phyloP scores from a whole-genome alignment of 2,888 invertebrate genomes.

The Syrista parreyssii region DNA sequence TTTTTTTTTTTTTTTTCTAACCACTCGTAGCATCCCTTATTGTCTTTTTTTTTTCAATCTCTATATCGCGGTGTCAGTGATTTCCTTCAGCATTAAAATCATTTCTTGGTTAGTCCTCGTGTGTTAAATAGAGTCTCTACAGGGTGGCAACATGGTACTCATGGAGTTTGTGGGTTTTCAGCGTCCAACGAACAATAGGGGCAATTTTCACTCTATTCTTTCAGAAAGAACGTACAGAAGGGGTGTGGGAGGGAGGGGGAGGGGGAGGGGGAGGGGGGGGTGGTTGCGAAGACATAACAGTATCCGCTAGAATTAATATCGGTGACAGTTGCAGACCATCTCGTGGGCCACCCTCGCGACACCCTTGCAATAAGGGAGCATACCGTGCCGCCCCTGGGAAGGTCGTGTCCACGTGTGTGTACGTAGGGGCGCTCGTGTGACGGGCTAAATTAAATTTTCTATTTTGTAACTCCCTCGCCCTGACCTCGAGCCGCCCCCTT shows the following conservation, averaged over 20 bases:
- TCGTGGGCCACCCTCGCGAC: conserved; percentile 30
- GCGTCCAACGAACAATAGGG: background rate
- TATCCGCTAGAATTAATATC: conserved; percentile 40
- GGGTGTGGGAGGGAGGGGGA: too few relatives aligned
- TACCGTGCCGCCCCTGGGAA: conserved; percentile 24
- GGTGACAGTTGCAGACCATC: conserved; percentile 17
- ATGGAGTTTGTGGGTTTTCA: background rate
- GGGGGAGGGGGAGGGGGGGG: background rate
- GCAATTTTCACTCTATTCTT: background rate
- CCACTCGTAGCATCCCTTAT: background rate
- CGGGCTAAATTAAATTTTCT: conserved; percentile 57
- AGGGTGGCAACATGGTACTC: background rate
- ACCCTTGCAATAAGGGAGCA: conserved; percentile 34
- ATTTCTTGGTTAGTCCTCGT: background rate
- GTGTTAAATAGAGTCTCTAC: background rate
- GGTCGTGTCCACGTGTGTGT: background rate
- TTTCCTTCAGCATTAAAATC: background rate
- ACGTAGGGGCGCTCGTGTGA: conserved; percentile 34
- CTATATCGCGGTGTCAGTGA: background rate
- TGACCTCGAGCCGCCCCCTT: conserved; percentile 42
- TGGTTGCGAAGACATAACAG: conserved; percentile 8
- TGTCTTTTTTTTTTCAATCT: background rate
- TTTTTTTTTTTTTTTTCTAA: background rate
- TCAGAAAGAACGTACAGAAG: background rate
- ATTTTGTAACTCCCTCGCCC: conserved; percentile 50